Conservation (phyloP, 2,888 invertebrate species). For the Hemistola chrysoprasaria region DNA sequence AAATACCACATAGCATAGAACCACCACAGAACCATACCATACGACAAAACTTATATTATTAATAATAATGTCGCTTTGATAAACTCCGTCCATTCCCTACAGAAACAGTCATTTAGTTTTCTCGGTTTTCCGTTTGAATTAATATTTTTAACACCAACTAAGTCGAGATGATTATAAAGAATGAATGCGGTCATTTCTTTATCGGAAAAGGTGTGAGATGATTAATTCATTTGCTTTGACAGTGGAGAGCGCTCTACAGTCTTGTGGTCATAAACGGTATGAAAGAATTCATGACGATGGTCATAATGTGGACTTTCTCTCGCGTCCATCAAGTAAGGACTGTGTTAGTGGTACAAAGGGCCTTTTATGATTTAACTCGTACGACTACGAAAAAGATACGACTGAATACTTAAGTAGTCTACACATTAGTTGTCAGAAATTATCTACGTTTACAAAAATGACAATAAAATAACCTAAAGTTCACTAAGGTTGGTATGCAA, state of each 20-base stretch:
- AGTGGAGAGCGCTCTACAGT: constrained; percentile 23
- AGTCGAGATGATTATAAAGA: constrained; percentile 13
- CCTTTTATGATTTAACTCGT: constrained; percentile 26
- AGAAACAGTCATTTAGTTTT: too few species aligned
- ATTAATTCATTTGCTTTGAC: constrained; percentile 28
- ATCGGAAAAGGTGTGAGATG: constrained; percentile 23
- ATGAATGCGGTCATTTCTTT: constrained; percentile 16
- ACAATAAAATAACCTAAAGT: too few species aligned
- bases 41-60: too few species aligned
- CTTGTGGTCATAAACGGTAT: constrained; percentile 27
- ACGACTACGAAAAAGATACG: too few species aligned
- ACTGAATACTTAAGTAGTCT: neutral
- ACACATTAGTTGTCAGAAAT: constrained; percentile 1
- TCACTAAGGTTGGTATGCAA: too few species aligned
- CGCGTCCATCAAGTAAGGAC: constrained; percentile 37
- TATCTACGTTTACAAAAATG: constrained; percentile 1
- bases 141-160: too few species aligned
- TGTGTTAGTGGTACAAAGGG: constrained; percentile 31
- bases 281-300: constrained; percentile 30
- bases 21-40: too few species aligned
- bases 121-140: too few species aligned
- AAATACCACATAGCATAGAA: too few species aligned
- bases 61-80: too few species aligned
- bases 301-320: constrained; percentile 37
- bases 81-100: too few species aligned